Evolutionary conservation across 2,797 vertebrate species (phyloP).

Genomic region (Orientallactaga sibirica): DNA sequence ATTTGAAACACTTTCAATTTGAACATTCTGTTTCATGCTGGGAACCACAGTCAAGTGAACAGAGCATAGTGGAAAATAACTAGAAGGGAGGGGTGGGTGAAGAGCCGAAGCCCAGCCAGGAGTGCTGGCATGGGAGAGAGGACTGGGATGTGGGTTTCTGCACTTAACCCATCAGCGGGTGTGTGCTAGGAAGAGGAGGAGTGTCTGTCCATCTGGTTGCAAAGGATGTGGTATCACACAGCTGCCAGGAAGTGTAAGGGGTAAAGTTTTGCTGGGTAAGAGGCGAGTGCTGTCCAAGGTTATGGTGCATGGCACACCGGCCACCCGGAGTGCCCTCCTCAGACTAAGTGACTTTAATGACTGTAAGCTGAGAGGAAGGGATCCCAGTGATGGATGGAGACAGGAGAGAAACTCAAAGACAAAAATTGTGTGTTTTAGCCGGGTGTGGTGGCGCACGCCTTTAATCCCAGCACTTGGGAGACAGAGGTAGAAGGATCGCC

Average conservation of each 20-base stretch:
- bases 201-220: background rate
- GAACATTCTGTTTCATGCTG: background rate
- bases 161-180: background rate
- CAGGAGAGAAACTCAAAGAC: background rate
- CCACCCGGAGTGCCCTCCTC: background rate
- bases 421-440: no score
- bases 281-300: background rate
- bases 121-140: background rate
- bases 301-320: accelerated
- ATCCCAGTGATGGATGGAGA: background rate
- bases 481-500: no score
- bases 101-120: background rate
- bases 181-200: background rate
- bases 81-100: background rate
- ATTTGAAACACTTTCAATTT: background rate
- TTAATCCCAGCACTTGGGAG: no score
- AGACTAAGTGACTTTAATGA: background rate
- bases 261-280: background rate
- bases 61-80: background rate
- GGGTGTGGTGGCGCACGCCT: no score
- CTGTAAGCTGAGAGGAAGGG: background rate
- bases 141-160: background rate
- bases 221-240: background rate
- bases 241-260: background rate
- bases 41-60: background rate